These are phyloP conservation scores for Phasianus colchicus DNA, from an alignment of 2,113 vertebrate species.

Conservation along the genomic window DNA sequence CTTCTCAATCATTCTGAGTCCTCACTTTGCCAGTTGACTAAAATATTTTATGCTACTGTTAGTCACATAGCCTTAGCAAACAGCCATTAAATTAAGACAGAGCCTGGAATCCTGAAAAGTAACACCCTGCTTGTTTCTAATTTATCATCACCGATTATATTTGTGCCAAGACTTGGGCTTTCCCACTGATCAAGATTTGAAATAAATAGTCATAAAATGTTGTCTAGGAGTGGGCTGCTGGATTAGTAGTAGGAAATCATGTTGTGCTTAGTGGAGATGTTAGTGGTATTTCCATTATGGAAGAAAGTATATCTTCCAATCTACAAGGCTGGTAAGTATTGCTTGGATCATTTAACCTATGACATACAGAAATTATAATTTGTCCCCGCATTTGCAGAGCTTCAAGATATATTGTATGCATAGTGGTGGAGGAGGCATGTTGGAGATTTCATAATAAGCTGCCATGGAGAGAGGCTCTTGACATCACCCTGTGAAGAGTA, in stretches of 20 bases:
- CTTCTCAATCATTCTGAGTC: conserved; percentile 70
- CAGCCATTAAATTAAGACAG: conserved; percentile 71
- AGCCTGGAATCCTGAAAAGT: conserved; percentile 21
- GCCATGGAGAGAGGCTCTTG: neutral
- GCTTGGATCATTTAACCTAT: neutral
- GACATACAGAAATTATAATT: neutral
- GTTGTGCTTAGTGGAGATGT: neutral
- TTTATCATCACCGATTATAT: conserved; percentile 69
- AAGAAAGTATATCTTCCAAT: neutral
- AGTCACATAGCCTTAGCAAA: conserved; percentile 68
- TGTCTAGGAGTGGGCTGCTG: neutral
- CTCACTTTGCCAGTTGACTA: conserved; percentile 69
- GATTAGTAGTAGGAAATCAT: conserved; percentile 1
- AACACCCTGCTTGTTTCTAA: conserved; percentile 58
- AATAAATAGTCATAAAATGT: conserved; percentile 63
- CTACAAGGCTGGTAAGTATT: neutral
- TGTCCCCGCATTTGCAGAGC: neutral
- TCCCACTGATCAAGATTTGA: conserved; percentile 59
- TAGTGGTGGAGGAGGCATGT: neutral
- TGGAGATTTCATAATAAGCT: neutral
- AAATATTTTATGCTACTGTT: conserved; percentile 74
- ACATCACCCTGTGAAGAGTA: neutral
- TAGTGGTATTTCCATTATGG: neutral
- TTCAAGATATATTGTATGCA: neutral
- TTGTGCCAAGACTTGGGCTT: conserved; percentile 62